A percentile compares a stretch with the other conserved stretches of the same genome.
phyloP scores from a whole-genome alignment of 2,797 vertebrate genomes.

The Thalassophryne amazonica region DNA sequence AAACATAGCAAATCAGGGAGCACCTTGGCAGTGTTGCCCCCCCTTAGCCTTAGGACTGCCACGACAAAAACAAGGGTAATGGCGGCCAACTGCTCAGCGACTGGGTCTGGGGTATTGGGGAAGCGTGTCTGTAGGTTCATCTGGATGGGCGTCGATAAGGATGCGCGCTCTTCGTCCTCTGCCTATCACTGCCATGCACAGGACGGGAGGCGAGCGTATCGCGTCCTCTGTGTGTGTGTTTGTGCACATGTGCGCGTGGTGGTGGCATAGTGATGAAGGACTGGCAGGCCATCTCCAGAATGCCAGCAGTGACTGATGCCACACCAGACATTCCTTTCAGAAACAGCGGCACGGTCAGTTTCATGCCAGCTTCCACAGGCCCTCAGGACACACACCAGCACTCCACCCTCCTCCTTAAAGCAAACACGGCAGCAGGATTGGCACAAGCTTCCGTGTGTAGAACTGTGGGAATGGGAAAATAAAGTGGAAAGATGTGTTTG shows the following conservation, averaged over 20 bases:
- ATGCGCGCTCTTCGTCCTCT: constrained; percentile 69
- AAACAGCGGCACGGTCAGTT: constrained; percentile 52
- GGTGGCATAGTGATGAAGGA: constrained; percentile 59
- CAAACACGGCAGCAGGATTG: constrained; percentile 41
- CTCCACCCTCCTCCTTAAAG: constrained; percentile 26
- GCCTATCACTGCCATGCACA: constrained; percentile 78
- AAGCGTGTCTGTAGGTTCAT: constrained; percentile 81
- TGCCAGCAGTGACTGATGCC: constrained; percentile 80
- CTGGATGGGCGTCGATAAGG: constrained; percentile 84
- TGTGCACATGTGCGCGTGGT: constrained; percentile 38
- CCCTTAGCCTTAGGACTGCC: constrained; percentile 76
- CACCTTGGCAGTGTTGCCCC: constrained; percentile 70
- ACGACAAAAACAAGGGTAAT: constrained; percentile 71
- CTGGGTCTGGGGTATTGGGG: constrained; percentile 69
- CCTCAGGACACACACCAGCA: constrained; percentile 38
- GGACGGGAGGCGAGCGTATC: constrained; percentile 57
- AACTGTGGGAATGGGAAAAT: constrained; percentile 34
- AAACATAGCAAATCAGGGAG: constrained; percentile 75
- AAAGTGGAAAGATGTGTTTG: constrained; percentile 33
- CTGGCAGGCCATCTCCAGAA: constrained; percentile 66
- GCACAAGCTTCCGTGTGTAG: constrained; percentile 41
- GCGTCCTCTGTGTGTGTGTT: constrained; percentile 40
- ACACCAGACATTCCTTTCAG: constrained; percentile 74
- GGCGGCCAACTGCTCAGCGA: constrained; percentile 76
- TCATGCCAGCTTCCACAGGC: constrained; percentile 60